Evolutionary conservation across 1,140 invertebrate genomes (phyloP), one percentile per base, ranked within the genome.

Genomic region (Dendroctonus valens): DNA sequence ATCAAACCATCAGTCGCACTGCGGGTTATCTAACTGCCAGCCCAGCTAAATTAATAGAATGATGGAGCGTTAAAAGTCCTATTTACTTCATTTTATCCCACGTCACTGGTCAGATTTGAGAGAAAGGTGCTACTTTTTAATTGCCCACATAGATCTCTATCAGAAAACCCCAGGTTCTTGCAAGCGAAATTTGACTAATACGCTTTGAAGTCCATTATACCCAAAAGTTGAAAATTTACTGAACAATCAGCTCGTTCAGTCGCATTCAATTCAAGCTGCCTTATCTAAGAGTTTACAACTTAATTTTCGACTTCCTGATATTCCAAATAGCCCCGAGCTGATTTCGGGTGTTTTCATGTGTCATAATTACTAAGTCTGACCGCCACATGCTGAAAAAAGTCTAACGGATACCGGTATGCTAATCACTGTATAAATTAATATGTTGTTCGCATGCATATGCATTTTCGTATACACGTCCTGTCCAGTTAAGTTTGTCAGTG

Each of bases 341-440:
- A 57, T 59, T 65, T 65, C 50, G 64, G 57, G 54, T 65, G 64
- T 70, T 72, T 73, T 70, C 62, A 66, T 72, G 69, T 73, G 70
- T 73, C 68, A 69, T 75, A 74, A 74, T 75, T 75, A 75, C 67
- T 69, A 67, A 69, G 64, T 71, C 59, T 70, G 64, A 65, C 70
- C 72, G 71, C 68, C 72, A 75, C 73, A 74, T 74, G 74, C 65
- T 73, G 67, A 70, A 75, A 74, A 75, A 76, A 75, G 59, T 73
- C 73, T 76, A 76, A 76, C 75, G 75, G 75, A 77, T 77, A 77
- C 74, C 74, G 70, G 74, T 77, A 77, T 77, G 75, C 74, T 76
- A 77, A 77, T 77, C 71, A 75, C 70, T 66, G 75, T 74, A 74
- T 76, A 77, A 77, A 77, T 77, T 77, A 77, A 77, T 77, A 75